Percentiles rank a stretch among this genome's conserved stretches.
Conservation (phyloP, 2,888 invertebrate genomes). For the Biston betularia region DNA sequence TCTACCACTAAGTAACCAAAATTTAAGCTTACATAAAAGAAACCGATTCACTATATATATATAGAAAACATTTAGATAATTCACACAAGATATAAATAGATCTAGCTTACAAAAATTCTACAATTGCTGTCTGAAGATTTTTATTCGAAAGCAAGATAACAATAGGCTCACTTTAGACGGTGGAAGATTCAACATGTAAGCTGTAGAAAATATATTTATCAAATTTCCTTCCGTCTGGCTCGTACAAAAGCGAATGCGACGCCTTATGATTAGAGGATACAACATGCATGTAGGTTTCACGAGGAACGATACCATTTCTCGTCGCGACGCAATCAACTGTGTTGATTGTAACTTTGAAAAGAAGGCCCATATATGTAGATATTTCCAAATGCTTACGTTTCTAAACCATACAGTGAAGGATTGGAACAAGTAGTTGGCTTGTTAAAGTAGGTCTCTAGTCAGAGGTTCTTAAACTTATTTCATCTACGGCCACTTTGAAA, state of each 20-base stretch:
- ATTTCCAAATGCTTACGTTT: too few species aligned
- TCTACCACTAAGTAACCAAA: too few species aligned
- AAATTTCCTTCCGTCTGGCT: constrained; percentile 36
- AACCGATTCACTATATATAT: too few species aligned
- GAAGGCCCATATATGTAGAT: not conserved
- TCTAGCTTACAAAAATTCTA: not conserved
- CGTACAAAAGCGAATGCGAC: constrained; percentile 21
- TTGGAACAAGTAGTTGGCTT: too few species aligned
- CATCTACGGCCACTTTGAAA: too few species aligned
- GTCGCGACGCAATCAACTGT: constrained; percentile 78
- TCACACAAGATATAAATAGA: too few species aligned
- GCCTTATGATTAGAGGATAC: constrained; percentile 61
- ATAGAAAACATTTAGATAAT: too few species aligned
- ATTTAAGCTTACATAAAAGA: too few species aligned
- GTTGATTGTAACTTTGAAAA: constrained; percentile 58
- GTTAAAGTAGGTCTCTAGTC: too few species aligned
- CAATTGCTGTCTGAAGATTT: not conserved
- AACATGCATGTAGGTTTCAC: constrained; percentile 61
- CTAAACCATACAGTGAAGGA: too few species aligned
- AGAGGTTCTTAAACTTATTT: too few species aligned
- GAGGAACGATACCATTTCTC: constrained; percentile 65
- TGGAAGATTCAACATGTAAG: constrained; percentile 22
- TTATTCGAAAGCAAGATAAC: constrained; percentile 10
- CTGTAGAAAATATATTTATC: constrained; percentile 26
- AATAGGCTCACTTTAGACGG: constrained; percentile 22